phyloP scores from a whole-genome alignment of 2,797 vertebrate genomes.

The Enteromius mattozi region DNA sequence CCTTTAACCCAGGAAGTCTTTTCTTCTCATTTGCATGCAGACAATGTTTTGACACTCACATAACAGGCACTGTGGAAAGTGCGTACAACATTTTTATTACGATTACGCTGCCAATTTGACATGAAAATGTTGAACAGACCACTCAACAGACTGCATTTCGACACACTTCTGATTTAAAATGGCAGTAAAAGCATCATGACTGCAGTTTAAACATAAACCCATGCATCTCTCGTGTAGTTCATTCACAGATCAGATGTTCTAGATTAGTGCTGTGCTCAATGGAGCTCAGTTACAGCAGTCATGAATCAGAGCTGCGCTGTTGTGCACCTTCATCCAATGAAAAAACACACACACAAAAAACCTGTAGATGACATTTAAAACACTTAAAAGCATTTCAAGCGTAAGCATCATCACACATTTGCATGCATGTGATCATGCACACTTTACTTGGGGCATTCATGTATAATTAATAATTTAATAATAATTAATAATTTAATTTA shows the following conservation, averaged over 20 bases:
- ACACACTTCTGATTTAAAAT: not conserved
- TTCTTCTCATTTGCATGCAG: not conserved
- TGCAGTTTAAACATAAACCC: not conserved
- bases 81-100: not conserved
- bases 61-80: not conserved
- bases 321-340: not conserved
- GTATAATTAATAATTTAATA: too few species aligned
- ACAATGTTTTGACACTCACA: not conserved
- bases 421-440: not conserved
- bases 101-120: not conserved
- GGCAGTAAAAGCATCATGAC: not conserved
- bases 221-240: not conserved
- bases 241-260: conserved; percentile 6
- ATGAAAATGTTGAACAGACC: not conserved
- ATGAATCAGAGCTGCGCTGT: not conserved
- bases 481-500: too few species aligned
- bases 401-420: not conserved
- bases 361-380: not conserved
- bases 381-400: not conserved
- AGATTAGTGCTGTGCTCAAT: not conserved
- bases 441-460: not conserved
- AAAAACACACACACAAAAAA: not conserved
- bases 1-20: not conserved
- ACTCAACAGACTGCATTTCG: not conserved
- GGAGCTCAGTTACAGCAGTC: not conserved